Evolutionary conservation across 2,888 invertebrate species (phyloP).

Genomic region (Cerastis rubricosa): DNA sequence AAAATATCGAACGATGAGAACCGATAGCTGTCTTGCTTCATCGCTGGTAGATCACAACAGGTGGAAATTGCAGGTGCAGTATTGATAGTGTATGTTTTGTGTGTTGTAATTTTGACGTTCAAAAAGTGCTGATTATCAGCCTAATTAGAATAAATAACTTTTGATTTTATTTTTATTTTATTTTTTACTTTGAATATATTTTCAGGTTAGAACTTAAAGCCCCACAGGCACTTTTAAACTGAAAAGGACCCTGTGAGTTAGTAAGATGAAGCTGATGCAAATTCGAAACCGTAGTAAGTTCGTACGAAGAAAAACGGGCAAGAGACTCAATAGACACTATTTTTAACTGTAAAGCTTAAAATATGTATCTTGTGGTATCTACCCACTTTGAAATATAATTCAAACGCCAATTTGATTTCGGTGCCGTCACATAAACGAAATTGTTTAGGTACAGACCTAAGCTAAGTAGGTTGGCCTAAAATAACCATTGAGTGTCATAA

Average conservation of each 20-base stretch:
- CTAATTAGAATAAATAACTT: too few species aligned
- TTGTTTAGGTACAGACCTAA: background rate
- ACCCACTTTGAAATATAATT: background rate
- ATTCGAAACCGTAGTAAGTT: background rate
- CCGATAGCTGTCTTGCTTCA: background rate
- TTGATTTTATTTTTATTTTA: too few species aligned
- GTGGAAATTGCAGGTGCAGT: background rate
- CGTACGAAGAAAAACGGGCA: background rate
- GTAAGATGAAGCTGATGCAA: background rate
- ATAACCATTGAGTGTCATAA: constrained; percentile 7
- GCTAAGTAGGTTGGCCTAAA: background rate
- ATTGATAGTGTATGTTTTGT: background rate
- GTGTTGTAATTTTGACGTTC: too few species aligned
- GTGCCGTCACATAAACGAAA: background rate
- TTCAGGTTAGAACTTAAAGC: background rate
- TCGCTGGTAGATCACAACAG: too few species aligned
- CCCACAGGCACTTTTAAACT: background rate
- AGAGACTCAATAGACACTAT: background rate
- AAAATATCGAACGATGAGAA: background rate
- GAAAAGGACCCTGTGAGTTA: background rate
- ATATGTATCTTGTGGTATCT: background rate
- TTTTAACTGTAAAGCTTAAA: background rate
- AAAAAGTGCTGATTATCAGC: too few species aligned
- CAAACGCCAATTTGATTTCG: background rate
- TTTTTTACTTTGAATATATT: background rate